A percentile compares a stretch with the other conserved stretches of the same genome.
Evolutionary conservation across 2,888 invertebrate species (phyloP).

Genomic region (Ceramica pisi): DNA sequence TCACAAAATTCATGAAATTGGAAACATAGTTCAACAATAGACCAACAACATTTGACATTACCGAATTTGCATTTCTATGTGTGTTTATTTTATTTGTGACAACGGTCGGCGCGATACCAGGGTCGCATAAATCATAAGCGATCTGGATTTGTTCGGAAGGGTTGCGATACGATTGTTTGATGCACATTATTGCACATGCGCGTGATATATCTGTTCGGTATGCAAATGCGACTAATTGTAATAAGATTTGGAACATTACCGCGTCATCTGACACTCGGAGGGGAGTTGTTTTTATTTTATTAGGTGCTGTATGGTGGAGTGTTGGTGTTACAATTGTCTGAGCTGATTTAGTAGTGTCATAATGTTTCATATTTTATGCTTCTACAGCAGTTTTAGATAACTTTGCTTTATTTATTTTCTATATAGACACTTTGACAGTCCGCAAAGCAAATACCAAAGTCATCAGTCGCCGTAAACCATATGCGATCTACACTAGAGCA

Average conservation of each 20-base stretch:
- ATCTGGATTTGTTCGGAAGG: slow-evolving; percentile 84
- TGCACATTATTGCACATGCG: slow-evolving; percentile 79
- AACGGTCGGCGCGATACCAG: slow-evolving; percentile 78
- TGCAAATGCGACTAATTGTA: slow-evolving; percentile 89
- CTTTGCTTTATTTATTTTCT: not conserved
- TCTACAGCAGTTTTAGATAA: not conserved
- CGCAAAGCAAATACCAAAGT: not conserved
- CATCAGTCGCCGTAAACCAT: not conserved
- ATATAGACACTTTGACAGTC: not conserved
- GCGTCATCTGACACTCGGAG: slow-evolving; percentile 67
- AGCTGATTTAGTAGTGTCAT: slow-evolving; percentile 30
- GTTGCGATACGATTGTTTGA: slow-evolving; percentile 69
- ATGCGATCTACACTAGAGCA: no score
- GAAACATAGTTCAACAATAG: slow-evolving; percentile 65
- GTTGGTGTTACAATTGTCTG: slow-evolving; percentile 47
- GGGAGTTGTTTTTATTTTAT: slow-evolving; percentile 68
- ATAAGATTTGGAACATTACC: slow-evolving; percentile 81
- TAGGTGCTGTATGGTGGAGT: slow-evolving; percentile 60
- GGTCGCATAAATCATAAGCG: slow-evolving; percentile 85
- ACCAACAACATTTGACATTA: slow-evolving; percentile 66
- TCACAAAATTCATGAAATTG: slow-evolving; percentile 59
- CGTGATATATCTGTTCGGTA: slow-evolving; percentile 84
- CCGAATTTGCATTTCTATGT: slow-evolving; percentile 82
- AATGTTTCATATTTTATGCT: not conserved
- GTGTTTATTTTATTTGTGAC: slow-evolving; percentile 79